Conservation (phyloP, 1,140 invertebrate species). For the Drosophila triauraria region DNA sequence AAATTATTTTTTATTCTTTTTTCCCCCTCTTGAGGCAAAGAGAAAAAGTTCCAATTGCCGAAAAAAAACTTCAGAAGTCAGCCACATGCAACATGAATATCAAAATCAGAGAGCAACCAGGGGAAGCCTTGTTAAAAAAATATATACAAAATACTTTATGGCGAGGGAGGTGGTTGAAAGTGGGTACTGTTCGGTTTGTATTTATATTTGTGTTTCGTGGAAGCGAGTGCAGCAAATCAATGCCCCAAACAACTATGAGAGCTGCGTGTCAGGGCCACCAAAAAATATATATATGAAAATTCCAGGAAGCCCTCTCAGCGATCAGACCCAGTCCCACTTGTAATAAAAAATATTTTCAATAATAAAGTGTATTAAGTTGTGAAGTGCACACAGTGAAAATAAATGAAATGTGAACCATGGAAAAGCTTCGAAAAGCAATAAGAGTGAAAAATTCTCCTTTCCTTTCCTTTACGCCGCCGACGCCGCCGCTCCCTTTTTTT, state of each 20-base stretch:
- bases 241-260: conserved; percentile 59
- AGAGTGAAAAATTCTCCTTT: conserved; percentile 61
- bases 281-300: conserved; percentile 27
- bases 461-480: no score
- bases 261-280: conserved; percentile 74
- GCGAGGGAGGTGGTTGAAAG: neutral
- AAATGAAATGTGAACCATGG: conserved; percentile 81
- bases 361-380: conserved; percentile 84
- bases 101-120: conserved; percentile 52
- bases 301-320: conserved; percentile 42
- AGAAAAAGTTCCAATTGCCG: conserved; percentile 64
- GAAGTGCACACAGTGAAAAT: conserved; percentile 79
- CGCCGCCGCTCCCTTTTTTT: conserved; percentile 20
- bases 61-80: conserved; percentile 82
- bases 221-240: conserved; percentile 77
- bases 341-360: conserved; percentile 84
- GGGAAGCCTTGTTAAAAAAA: conserved; percentile 33
- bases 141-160: conserved; percentile 22
- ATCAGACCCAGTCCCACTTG: conserved; percentile 59
- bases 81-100: conserved; percentile 82
- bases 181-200: conserved; percentile 36
- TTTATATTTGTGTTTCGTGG: conserved; percentile 70
- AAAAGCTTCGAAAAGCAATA: conserved; percentile 82
- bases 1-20: conserved; percentile 41
- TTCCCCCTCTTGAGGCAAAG: conserved; percentile 14